Percentiles rank a stretch among this genome's conserved stretches.
phyloP scores from a whole-genome alignment of 2,113 vertebrate species.

The Otolemur garnettii region DNA sequence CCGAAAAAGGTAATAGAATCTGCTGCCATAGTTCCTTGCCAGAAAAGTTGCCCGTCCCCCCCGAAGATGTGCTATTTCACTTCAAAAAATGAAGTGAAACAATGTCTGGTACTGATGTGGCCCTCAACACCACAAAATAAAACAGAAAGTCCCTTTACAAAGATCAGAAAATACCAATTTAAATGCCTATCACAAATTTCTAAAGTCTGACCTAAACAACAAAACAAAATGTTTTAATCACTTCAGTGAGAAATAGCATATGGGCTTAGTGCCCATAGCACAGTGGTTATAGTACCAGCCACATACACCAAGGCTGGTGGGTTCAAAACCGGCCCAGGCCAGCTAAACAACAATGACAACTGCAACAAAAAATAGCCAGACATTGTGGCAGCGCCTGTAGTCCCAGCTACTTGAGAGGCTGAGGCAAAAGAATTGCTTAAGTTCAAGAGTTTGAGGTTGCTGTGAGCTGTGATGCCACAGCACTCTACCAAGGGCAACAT shows the following conservation, averaged over 20 bases:
- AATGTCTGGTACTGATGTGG: background rate
- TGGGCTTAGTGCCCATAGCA: too few species aligned
- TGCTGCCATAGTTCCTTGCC: background rate
- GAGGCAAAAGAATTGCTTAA: too few species aligned
- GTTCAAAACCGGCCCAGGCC: too few species aligned
- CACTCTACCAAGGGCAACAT: too few species aligned
- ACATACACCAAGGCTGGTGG: too few species aligned
- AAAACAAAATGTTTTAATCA: constrained; percentile 5
- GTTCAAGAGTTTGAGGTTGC: too few species aligned
- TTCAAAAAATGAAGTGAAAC: background rate
- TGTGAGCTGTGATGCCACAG: too few species aligned
- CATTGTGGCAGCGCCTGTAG: too few species aligned
- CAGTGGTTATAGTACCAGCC: too few species aligned
- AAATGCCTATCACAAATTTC: background rate
- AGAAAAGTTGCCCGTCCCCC: background rate
- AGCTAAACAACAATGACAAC: too few species aligned
- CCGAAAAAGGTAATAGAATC: background rate
- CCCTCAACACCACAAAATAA: background rate
- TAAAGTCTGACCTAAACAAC: background rate
- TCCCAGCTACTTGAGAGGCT: too few species aligned
- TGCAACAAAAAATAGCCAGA: background rate
- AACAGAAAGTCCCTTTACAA: background rate
- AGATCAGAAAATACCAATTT: background rate
- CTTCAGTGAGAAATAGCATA: background rate
- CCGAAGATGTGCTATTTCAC: constrained; percentile 2